These are phyloP conservation scores for Trididemnum clinides DNA, from an alignment of 23 tunicate species.

Conservation along the genomic window DNA sequence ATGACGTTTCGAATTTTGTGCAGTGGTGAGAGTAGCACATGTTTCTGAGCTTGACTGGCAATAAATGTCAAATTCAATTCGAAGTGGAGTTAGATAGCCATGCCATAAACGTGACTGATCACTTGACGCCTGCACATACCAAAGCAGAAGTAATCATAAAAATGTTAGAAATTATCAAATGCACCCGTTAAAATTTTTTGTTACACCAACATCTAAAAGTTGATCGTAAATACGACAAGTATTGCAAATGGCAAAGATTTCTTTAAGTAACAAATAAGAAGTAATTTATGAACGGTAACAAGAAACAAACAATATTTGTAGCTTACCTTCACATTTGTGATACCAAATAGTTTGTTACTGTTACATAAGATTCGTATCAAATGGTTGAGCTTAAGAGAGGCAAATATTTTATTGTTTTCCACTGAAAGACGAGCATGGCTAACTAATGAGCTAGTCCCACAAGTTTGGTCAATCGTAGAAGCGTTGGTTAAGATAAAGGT, in stretches of 20 bases:
- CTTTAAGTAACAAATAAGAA: too few species aligned
- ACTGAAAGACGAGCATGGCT: neutral
- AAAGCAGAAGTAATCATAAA: too few species aligned
- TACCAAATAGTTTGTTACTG: neutral
- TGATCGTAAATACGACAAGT: too few species aligned
- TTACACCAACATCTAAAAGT: too few species aligned
- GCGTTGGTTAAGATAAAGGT: neutral
- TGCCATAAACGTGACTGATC: neutral
- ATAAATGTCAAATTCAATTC: slow-evolving; percentile 1
- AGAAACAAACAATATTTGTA: too few species aligned
- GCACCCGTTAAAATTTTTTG: too few species aligned
- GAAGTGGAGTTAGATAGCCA: slow-evolving; percentile 3
- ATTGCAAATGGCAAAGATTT: too few species aligned
- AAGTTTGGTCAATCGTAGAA: neutral
- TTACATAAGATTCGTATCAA: neutral
- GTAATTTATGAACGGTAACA: too few species aligned
- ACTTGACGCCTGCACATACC: neutral
- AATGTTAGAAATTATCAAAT: too few species aligned
- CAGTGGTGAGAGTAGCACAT: neutral
- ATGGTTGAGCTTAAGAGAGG: neutral
- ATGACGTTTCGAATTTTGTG: neutral
- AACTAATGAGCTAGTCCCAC: neutral
- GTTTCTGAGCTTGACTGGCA: neutral
- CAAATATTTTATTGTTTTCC: neutral
- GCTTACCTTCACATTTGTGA: neutral